phyloP scores from a whole-genome alignment of 2,888 invertebrate species.

The Troides oblongomaculatus region DNA sequence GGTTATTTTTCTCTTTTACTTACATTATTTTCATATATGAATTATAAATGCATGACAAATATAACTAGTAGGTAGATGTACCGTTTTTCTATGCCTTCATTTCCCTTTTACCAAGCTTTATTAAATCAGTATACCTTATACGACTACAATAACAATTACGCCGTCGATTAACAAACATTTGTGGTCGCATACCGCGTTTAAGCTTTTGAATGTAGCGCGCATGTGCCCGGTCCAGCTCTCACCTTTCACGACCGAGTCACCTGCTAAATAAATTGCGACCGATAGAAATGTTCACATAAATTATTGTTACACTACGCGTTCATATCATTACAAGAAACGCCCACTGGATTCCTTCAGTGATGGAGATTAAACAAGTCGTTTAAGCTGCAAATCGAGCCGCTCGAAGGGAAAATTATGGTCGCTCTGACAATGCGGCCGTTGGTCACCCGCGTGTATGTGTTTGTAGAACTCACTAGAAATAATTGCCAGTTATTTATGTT shows the following conservation, averaged over 20 bases:
- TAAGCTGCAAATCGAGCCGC: constrained; percentile 30
- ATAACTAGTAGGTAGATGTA: too few species aligned
- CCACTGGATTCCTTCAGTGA: constrained; percentile 41
- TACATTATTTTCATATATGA: too few species aligned
- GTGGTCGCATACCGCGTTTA: constrained; percentile 12
- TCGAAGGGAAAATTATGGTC: constrained; percentile 21
- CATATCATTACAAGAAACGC: constrained; percentile 44
- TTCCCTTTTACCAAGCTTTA: not conserved
- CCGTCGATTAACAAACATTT: constrained; percentile 8
- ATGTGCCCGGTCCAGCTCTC: constrained; percentile 37
- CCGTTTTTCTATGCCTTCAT: too few species aligned
- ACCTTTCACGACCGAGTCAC: constrained; percentile 54
- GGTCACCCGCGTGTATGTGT: constrained; percentile 14
- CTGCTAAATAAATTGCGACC: constrained; percentile 58
- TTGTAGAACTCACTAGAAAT: constrained; percentile 13
- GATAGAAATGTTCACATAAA: constrained; percentile 62
- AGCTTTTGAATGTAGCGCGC: constrained; percentile 9
- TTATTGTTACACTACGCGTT: constrained; percentile 51
- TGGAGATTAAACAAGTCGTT: constrained; percentile 35
- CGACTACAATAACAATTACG: constrained; percentile 13
- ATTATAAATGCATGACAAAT: too few species aligned
- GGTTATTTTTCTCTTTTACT: too few species aligned
- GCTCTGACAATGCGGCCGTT: constrained; percentile 13
- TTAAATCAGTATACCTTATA: not conserved
- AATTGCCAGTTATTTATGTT: constrained; percentile 8